These are phyloP conservation scores for Epizoanthus rinbou DNA, from an alignment of 92 coral and sea anemone genomes.

Conservation along the genomic window DNA sequence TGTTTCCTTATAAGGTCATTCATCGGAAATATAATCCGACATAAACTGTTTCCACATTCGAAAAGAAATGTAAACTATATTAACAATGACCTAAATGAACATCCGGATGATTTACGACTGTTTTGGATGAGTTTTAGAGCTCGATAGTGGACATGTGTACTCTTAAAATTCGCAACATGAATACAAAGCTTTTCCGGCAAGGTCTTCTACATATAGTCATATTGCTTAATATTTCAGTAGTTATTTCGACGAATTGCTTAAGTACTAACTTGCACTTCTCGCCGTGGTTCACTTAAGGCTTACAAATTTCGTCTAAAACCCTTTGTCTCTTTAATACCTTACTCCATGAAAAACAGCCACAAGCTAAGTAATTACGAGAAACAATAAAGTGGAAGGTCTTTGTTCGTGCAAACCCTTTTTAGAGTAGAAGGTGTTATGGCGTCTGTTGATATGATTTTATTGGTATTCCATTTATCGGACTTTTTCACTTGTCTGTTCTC, in stretches of 20 bases:
- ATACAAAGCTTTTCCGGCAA: too few relatives aligned
- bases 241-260: too few relatives aligned
- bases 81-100: not conserved
- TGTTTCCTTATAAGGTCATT: too few relatives aligned
- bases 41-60: too few relatives aligned
- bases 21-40: too few relatives aligned
- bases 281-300: too few relatives aligned
- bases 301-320: too few relatives aligned
- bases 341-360: conserved; percentile 10
- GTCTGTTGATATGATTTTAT: not conserved
- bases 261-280: too few relatives aligned
- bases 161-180: not conserved
- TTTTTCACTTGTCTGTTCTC: too few relatives aligned
- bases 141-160: not conserved
- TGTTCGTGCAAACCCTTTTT: conserved; percentile 16
- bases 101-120: not conserved
- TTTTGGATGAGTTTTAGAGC: not conserved
- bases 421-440: not conserved
- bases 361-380: not conserved
- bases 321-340: not conserved
- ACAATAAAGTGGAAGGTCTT: conserved; percentile 12
- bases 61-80: too few relatives aligned
- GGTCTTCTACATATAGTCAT: too few relatives aligned
- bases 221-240: too few relatives aligned
- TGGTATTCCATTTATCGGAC: not conserved